Conservation (phyloP, 2,888 invertebrate genomes). For the Caenorhabditis imperialis region DNA sequence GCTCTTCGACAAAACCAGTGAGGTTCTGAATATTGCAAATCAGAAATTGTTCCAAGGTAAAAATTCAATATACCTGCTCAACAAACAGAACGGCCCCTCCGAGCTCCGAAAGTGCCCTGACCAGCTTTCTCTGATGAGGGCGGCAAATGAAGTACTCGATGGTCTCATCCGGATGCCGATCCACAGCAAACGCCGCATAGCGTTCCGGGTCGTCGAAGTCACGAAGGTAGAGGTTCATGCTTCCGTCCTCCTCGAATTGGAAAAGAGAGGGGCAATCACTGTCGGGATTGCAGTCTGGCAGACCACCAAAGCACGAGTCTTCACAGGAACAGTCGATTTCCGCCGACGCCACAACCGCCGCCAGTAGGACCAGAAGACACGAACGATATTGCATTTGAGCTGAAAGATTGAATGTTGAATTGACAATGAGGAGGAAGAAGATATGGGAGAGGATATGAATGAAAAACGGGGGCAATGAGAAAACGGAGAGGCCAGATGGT, state of each 20-base stretch:
- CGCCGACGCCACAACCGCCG: background rate
- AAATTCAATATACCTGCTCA: slow-evolving; percentile 13
- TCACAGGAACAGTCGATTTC: slow-evolving; percentile 19
- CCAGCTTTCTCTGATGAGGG: slow-evolving; percentile 10
- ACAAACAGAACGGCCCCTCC: slow-evolving; percentile 8
- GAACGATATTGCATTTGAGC: background rate
- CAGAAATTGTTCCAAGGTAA: too few relatives aligned
- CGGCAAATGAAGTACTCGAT: slow-evolving; percentile 39
- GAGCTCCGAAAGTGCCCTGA: slow-evolving; percentile 21
- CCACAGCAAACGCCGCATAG: slow-evolving; percentile 37
- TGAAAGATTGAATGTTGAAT: background rate
- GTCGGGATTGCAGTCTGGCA: slow-evolving; percentile 24
- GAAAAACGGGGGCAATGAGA: too few relatives aligned
- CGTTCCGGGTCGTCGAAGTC: slow-evolving; percentile 20
- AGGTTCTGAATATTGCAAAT: slow-evolving; percentile 23
- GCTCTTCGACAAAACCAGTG: slow-evolving; percentile 9
- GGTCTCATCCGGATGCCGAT: slow-evolving; percentile 6
- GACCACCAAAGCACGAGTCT: slow-evolving; percentile 40
- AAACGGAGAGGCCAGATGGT: too few relatives aligned
- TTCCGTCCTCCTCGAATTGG: slow-evolving; percentile 29
- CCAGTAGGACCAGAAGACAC: background rate
- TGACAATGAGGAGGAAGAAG: background rate
- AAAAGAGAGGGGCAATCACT: slow-evolving; percentile 14
- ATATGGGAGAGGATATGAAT: too few relatives aligned
- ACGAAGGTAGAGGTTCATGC: slow-evolving; percentile 26